Conservation (phyloP, 2,797 vertebrate species). For the Leuciscus waleckii region DNA sequence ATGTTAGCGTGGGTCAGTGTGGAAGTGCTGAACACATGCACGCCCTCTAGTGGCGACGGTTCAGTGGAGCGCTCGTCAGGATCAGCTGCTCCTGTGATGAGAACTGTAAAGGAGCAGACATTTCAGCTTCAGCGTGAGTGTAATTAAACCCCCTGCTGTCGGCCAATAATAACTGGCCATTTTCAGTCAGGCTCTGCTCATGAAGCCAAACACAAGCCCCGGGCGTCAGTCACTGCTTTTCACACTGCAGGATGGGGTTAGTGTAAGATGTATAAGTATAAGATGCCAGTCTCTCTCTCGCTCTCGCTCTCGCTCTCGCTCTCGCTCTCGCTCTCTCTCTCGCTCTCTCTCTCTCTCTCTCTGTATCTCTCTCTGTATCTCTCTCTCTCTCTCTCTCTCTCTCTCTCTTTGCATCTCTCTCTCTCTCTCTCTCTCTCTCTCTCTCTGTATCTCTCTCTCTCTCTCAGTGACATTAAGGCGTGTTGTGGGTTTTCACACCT, state of each 20-base stretch:
- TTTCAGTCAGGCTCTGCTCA: not conserved
- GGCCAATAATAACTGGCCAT: conserved; percentile 5
- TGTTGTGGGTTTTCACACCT: too few species aligned
- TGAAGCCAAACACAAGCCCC: not conserved
- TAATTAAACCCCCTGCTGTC: conserved; percentile 30
- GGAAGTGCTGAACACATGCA: not conserved
- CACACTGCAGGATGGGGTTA: not conserved
- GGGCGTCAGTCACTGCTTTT: not conserved
- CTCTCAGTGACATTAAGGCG: too few species aligned
- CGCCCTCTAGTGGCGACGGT: not conserved
- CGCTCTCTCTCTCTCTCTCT: too few species aligned
- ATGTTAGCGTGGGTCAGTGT: too few species aligned
- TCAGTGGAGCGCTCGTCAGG: not conserved
- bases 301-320: too few species aligned
- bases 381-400: not conserved
- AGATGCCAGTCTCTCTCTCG: not conserved
- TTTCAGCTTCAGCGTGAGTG: conserved; percentile 9
- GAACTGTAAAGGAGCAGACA: conserved; percentile 13
- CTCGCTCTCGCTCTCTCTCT: not conserved
- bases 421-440: too few species aligned
- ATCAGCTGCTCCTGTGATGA: conserved; percentile 8
- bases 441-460: not conserved
- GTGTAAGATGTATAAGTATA: too few species aligned
- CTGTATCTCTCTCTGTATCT: too few species aligned
- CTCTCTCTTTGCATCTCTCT: too few species aligned